A percentile compares a stretch with the other conserved stretches of the same genome.
These are phyloP conservation scores for Electrona antarctica DNA, from an alignment of 2,113 vertebrate genomes.

Conservation along the genomic window DNA sequence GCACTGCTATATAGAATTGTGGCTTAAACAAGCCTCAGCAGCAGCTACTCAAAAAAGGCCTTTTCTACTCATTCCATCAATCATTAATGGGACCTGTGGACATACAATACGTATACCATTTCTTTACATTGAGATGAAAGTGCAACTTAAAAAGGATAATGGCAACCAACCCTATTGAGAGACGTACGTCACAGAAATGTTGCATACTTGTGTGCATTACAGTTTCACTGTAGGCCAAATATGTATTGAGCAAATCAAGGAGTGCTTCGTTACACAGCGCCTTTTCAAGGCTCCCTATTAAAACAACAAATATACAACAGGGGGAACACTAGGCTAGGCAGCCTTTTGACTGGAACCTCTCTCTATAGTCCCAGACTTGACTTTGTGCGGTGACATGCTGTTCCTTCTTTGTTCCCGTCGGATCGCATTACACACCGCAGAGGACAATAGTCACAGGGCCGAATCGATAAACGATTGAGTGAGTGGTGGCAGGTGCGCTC, in stretches of 20 bases:
- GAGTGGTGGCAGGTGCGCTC: neutral
- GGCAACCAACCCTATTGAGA: too few species aligned
- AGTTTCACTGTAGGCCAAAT: too few species aligned
- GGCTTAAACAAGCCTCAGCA: constrained; percentile 5
- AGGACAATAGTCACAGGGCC: neutral
- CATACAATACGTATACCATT: constrained; percentile 46
- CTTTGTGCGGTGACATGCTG: constrained; percentile 7
- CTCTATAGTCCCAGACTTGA: constrained; percentile 6
- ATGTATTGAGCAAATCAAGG: neutral
- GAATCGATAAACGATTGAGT: constrained; percentile 9
- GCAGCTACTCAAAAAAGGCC: neutral
- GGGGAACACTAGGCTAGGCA: neutral
- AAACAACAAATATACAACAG: neutral
- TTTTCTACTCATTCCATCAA: constrained; percentile 36
- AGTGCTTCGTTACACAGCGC: neutral
- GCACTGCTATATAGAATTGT: too few species aligned
- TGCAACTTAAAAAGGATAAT: neutral
- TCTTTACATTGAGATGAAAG: constrained; percentile 10
- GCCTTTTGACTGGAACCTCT: neutral
- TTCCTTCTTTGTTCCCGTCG: constrained; percentile 1
- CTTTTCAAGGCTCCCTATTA: neutral
- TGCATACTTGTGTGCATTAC: too few species aligned
- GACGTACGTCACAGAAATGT: too few species aligned
- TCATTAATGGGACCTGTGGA: constrained; percentile 43
- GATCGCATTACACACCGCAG: constrained; percentile 24